Base-by-base conservation (phyloP, 2,888 invertebrate species). In the Iphiclides podalirius region DNA sequence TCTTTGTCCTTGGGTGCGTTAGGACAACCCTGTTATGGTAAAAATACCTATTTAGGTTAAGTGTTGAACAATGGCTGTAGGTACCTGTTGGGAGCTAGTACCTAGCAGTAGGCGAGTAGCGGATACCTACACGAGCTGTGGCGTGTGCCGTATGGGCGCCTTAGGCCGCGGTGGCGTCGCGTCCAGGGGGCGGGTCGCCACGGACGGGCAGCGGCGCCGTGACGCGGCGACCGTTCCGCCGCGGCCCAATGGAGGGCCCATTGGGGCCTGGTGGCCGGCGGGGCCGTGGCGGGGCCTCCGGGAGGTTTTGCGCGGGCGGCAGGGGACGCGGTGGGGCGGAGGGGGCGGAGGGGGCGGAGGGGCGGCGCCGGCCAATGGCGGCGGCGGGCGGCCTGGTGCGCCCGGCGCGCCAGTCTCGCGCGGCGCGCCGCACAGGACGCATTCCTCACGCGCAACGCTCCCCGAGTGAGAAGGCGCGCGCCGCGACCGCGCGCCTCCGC, bases 341-440 rank as follows among this genome's bases (percentile, higher is more conserved):
- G 14, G 45, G 26, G 14, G 47, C 33, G 15, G 8, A 11, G 34
- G 47, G 37, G 31, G 33, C 31, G 45, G 31, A 50, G 48, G 52
- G 48, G 31, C 23, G 31, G 14, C 43, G 20, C 4, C 42, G 23
- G 40, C 40, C 15, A 44, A 44, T 20, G 49, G 54, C 12, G 41
- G 33, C 37, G 38, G 36, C 11, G 11, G 16, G 16, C 14, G 14
- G 40, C 16, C 26, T 3, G 4, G 49, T 23, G 36, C 51, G 48
- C 40, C 38, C 47, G 44, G 40, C 53, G 55, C 57, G 60, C 47
- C 75, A 75, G 78, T 76, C 61, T 52, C 67, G 72, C 70, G 73
- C 71, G 65, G 68, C 72, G 67, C 72, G 75, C 68, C 70, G 71
- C 54, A 48, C 50, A 52, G 62, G 52, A 59, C 63, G 72, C 61